phyloP scores from a whole-genome alignment of 1,140 invertebrate species.

The Pachypeltis micranthus region DNA sequence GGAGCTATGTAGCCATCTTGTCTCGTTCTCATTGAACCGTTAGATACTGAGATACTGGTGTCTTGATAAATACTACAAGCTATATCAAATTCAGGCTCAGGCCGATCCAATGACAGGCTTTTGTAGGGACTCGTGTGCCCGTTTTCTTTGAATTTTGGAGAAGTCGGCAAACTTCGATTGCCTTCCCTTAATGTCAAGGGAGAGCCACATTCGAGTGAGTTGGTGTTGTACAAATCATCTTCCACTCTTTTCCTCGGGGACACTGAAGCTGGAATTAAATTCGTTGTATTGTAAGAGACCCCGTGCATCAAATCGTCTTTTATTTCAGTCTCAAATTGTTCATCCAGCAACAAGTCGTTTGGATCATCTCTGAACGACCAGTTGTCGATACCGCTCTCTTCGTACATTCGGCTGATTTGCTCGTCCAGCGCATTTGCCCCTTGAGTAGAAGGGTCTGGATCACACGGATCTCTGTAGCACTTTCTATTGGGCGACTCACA shows the following conservation, averaged over 20 bases:
- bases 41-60: background rate
- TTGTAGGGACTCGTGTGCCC: conserved; percentile 3
- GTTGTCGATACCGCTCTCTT: conserved; percentile 50
- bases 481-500: conserved; percentile 40
- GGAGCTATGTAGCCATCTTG: conserved; percentile 49
- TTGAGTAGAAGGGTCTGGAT: conserved; percentile 26
- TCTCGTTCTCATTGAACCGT: conserved; percentile 40
- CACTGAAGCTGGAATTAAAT: background rate
- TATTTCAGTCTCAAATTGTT: conserved; percentile 11
- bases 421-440: conserved; percentile 55
- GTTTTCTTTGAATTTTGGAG: conserved; percentile 18
- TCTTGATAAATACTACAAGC: background rate
- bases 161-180: conserved; percentile 36
- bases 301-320: background rate
- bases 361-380: conserved; percentile 46
- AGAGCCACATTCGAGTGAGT: background rate
- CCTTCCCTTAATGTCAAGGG: conserved; percentile 5
- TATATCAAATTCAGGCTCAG: background rate
- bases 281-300: background rate
- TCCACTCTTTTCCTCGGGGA: conserved; percentile 12
- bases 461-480: conserved; percentile 39
- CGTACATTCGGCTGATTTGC: conserved; percentile 53
- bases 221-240: background rate
- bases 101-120: background rate
- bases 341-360: conserved; percentile 5